Conservation (phyloP, 2,888 invertebrate species). For the Villa cingulata region DNA sequence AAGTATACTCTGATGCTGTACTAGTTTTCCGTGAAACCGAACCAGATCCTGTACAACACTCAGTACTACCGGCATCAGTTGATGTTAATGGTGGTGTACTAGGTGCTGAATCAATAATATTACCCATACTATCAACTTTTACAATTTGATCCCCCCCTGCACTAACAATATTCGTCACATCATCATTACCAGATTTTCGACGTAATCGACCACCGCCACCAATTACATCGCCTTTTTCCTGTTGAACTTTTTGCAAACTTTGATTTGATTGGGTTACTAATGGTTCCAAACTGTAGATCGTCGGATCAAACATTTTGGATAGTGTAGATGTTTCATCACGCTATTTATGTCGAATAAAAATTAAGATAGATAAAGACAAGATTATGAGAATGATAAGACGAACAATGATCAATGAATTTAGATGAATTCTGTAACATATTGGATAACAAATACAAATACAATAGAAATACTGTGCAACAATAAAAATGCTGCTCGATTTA, state of each 20-base stretch:
- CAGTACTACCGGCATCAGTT: slow-evolving; percentile 11
- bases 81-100: slow-evolving; percentile 22
- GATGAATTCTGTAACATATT: too few relatives aligned
- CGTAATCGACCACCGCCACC: background rate
- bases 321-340: slow-evolving; percentile 35
- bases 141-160: slow-evolving; percentile 9
- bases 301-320: slow-evolving; percentile 33
- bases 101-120: slow-evolving; percentile 2
- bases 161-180: slow-evolving; percentile 3
- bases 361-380: slow-evolving; percentile 2
- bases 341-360: slow-evolving; percentile 18
- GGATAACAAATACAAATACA: too few relatives aligned
- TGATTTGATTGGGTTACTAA: slow-evolving; percentile 12
- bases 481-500: too few relatives aligned
- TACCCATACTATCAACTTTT: slow-evolving; percentile 10
- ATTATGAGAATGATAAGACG: too few relatives aligned
- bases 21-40: slow-evolving; percentile 42
- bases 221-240: background rate
- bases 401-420: too few relatives aligned
- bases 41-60: slow-evolving; percentile 22
- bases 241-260: slow-evolving; percentile 2
- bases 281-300: slow-evolving; percentile 24
- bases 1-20: slow-evolving; percentile 39
- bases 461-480: too few relatives aligned
- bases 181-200: slow-evolving; percentile 10